Percentiles rank a stretch among this genome's conserved stretches.
Evolutionary conservation across 1,140 invertebrate species (phyloP).

Genomic region (Cyclina sinensis): DNA sequence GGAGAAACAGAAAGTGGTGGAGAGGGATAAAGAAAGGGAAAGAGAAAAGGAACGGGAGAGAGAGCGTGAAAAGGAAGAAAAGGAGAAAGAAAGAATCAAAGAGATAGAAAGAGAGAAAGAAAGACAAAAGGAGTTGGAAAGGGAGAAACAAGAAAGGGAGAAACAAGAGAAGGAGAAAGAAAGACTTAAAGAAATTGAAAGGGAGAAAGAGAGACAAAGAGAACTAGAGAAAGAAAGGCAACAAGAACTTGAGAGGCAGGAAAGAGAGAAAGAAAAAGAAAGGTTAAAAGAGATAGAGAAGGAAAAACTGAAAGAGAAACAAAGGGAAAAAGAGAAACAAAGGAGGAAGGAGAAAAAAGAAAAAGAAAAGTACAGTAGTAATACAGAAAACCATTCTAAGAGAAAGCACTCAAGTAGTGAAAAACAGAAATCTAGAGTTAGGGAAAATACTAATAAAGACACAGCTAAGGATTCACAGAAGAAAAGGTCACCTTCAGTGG

Average conservation of each 20-base stretch:
- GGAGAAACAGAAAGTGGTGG: conserved; percentile 41
- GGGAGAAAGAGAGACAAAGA: neutral
- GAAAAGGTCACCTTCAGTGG: conserved; percentile 1
- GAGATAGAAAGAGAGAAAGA: conserved; percentile 48
- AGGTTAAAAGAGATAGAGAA: conserved; percentile 16
- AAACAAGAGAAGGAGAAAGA: conserved; percentile 10
- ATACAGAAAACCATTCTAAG: conserved; percentile 31
- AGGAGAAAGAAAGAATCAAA: conserved; percentile 25
- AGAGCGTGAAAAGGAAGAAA: conserved; percentile 35
- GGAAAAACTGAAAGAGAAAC: conserved; percentile 19
- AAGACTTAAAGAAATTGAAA: conserved; percentile 11
- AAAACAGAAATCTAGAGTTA: conserved; percentile 38
- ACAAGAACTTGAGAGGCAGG: neutral
- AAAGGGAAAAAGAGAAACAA: neutral
- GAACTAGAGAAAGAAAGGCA: conserved; percentile 2
- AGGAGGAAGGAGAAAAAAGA: conserved; percentile 35
- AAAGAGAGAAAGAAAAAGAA: conserved; percentile 28
- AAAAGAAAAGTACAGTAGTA: neutral
- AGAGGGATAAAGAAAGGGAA: conserved; percentile 52
- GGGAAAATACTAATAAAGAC: conserved; percentile 4
- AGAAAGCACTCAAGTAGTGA: conserved; percentile 25
- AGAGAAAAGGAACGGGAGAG: conserved; percentile 39
- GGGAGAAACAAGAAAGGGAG: conserved; percentile 12
- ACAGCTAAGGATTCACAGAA: neutral
- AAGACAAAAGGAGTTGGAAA: conserved; percentile 14